Conservation (phyloP, 2,888 invertebrate species). For the Druceiella hillmani region DNA sequence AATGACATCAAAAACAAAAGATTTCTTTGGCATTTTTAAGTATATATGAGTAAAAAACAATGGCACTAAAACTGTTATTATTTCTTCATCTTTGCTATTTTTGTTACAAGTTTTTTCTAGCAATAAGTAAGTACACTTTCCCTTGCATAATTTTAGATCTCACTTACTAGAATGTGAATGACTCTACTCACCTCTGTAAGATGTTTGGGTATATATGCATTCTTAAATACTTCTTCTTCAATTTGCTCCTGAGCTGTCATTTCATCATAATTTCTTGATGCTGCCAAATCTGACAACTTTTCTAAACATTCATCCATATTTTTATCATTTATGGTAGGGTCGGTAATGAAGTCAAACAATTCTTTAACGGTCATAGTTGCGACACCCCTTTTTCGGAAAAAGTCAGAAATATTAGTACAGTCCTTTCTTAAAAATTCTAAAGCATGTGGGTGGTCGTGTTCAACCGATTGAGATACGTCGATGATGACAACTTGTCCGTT, state of each 20-base stretch:
- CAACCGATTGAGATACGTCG: conserved; percentile 97
- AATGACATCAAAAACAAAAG: too few species aligned
- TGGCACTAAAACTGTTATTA: too few species aligned
- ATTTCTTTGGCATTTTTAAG: too few species aligned
- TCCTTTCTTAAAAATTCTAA: conserved; percentile 93
- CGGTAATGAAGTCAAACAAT: conserved; percentile 94
- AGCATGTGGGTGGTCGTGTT: conserved; percentile 96
- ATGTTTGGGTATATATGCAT: conserved; percentile 88
- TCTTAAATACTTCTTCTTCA: conserved; percentile 91
- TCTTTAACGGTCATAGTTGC: conserved; percentile 89
- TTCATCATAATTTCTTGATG: conserved; percentile 56
- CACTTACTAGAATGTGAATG: too few species aligned
- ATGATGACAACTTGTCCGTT: conserved; percentile 84
- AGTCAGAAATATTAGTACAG: conserved; percentile 88
- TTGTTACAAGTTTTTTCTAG: too few species aligned
- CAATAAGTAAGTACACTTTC: too few species aligned
- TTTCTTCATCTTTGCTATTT: too few species aligned
- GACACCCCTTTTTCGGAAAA: conserved; percentile 84
- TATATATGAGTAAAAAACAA: too few species aligned
- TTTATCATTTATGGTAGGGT: conserved; percentile 72
- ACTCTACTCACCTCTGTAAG: conserved; percentile 69
- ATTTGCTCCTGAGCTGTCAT: conserved; percentile 70
- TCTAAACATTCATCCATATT: conserved; percentile 81
- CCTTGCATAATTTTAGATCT: too few species aligned
- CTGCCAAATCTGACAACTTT: conserved; percentile 62